Conservation (phyloP, 1,140 invertebrate genomes). For the Lepidurus apus region DNA sequence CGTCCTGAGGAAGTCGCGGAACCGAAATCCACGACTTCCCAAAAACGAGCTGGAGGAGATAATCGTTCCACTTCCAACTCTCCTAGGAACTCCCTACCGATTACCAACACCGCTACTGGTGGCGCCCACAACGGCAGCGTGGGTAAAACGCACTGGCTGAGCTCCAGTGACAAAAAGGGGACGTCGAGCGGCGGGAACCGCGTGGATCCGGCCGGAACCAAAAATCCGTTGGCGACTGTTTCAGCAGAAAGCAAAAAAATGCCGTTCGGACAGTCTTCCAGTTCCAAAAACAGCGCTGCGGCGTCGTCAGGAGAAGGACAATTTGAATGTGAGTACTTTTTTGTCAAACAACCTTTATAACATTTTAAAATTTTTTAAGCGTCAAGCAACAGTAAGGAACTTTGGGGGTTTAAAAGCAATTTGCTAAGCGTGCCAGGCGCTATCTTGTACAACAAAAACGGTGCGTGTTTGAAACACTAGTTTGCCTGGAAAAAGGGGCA, state of each 20-base stretch:
- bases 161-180: neutral
- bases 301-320: neutral
- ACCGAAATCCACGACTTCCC: neutral
- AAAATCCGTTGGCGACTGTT: neutral
- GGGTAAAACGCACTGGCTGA: neutral
- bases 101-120: neutral
- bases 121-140: neutral
- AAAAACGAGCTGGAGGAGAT: neutral
- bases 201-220: neutral
- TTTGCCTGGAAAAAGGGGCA: no score
- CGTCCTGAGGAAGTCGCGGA: neutral
- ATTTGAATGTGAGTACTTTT: conserved; percentile 9
- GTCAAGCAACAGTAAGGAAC: no score
- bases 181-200: neutral
- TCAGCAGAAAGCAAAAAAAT: neutral
- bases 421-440: no score
- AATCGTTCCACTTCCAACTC: neutral
- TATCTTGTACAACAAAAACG: no score
- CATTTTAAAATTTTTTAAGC: no score
- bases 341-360: neutral
- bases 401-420: no score
- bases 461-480: no score
- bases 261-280: conserved; percentile 17
- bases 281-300: neutral
- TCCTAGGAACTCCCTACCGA: neutral